phyloP scores from a whole-genome alignment of 2,797 vertebrate species.

The Darevskia mixta region DNA sequence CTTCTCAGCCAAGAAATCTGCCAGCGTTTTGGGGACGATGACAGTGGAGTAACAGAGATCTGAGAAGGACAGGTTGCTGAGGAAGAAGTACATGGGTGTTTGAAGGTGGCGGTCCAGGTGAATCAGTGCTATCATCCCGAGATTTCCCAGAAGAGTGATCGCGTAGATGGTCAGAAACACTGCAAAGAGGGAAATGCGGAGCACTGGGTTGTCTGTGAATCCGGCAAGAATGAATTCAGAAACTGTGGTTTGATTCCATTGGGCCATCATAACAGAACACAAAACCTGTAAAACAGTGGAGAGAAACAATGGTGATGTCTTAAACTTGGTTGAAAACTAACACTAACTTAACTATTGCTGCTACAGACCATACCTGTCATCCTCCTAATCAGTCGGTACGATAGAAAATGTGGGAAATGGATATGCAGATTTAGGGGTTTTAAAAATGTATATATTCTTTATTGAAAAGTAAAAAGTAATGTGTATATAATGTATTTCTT shows the following conservation, averaged over 20 bases:
- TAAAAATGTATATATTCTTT: too few relatives aligned
- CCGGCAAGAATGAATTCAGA: slow-evolving; percentile 63
- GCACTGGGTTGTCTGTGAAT: slow-evolving; percentile 50
- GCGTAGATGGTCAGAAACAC: slow-evolving; percentile 54
- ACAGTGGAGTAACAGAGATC: slow-evolving; percentile 70
- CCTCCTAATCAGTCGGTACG: not conserved
- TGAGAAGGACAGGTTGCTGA: slow-evolving; percentile 66
- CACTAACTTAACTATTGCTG: not conserved
- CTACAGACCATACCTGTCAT: not conserved
- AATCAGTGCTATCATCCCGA: slow-evolving; percentile 62
- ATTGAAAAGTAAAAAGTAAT: too few relatives aligned
- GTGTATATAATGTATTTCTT: not conserved
- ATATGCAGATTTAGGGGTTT: not conserved
- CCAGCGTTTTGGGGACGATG: slow-evolving; percentile 61
- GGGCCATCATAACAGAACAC: slow-evolving; percentile 8
- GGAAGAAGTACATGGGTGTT: slow-evolving; percentile 74
- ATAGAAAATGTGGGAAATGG: not conserved
- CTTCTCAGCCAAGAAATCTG: slow-evolving; percentile 26
- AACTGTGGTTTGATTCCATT: slow-evolving; percentile 32
- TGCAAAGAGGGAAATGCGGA: slow-evolving; percentile 58
- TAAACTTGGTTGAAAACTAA: not conserved
- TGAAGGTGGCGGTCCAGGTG: slow-evolving; percentile 49
- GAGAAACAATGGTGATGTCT: not conserved
- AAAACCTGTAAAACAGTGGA: not conserved
- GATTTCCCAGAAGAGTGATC: slow-evolving; percentile 59